Conservation (phyloP, 2,888 invertebrate genomes). For the Chaetoderma sp. region DNA sequence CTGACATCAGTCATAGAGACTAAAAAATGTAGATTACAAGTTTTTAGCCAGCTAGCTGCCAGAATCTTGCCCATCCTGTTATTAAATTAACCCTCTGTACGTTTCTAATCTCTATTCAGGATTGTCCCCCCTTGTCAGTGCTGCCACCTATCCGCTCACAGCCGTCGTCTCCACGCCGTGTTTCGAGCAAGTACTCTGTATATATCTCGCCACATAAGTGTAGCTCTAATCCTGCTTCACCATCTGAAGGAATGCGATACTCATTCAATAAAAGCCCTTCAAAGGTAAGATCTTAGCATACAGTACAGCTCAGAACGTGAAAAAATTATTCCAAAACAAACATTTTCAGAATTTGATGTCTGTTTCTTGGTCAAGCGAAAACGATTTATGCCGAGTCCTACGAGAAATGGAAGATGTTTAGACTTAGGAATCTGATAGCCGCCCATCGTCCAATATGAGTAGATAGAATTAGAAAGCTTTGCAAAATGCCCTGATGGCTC, state of each 20-base stretch:
- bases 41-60: too few relatives aligned
- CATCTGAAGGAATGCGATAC: slow-evolving; percentile 75
- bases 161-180: slow-evolving; percentile 75
- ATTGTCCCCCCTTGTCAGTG: slow-evolving; percentile 77
- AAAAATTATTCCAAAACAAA: not conserved
- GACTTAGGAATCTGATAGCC: too few relatives aligned
- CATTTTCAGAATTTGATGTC: not conserved
- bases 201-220: slow-evolving; percentile 72
- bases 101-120: slow-evolving; percentile 44
- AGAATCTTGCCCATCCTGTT: too few relatives aligned
- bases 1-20: too few relatives aligned
- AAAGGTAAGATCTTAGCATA: slow-evolving; percentile 81
- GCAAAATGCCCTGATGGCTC: too few relatives aligned
- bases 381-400: too few relatives aligned
- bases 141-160: slow-evolving; percentile 77
- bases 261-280: slow-evolving; percentile 89
- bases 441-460: too few relatives aligned
- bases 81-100: too few relatives aligned
- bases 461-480: too few relatives aligned
- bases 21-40: too few relatives aligned
- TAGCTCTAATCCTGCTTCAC: slow-evolving; percentile 60
- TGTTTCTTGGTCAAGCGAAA: not conserved
- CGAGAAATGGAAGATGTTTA: too few relatives aligned
- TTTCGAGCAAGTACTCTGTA: slow-evolving; percentile 75
- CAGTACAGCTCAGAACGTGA: too few relatives aligned